Evolutionary conservation across 2,797 vertebrate genomes (phyloP).

Genomic region (Coracias cyanogaster): DNA sequence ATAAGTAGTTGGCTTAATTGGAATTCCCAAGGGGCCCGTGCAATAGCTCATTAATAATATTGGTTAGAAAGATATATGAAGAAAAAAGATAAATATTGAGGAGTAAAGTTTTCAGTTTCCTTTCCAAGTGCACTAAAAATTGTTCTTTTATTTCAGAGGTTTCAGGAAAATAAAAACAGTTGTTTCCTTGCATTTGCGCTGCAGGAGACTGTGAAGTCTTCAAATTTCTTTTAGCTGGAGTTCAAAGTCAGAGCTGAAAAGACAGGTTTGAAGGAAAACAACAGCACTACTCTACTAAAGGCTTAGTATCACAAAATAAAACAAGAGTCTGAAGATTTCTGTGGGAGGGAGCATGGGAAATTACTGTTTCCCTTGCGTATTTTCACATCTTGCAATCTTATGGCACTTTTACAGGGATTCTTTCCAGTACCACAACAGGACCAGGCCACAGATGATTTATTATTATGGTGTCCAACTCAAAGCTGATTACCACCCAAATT

Average conservation of each 20-base stretch:
- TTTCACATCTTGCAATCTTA: not conserved
- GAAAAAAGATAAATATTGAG: not conserved
- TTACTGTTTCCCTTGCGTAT: not conserved
- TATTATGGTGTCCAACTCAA: not conserved
- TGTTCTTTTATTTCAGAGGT: not conserved
- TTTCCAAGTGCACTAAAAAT: not conserved
- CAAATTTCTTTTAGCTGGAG: not conserved
- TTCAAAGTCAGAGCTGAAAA: not conserved
- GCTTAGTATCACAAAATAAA: not conserved
- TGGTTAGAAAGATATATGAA: constrained; percentile 1
- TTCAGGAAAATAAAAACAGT: not conserved
- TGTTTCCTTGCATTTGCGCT: not conserved
- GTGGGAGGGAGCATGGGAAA: not conserved
- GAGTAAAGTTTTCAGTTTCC: not conserved
- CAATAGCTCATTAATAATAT: constrained; percentile 23
- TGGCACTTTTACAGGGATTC: not conserved
- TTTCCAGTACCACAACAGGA: not conserved
- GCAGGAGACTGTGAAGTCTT: not conserved
- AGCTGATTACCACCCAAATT: not conserved
- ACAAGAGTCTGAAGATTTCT: not conserved
- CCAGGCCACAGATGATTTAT: not conserved
- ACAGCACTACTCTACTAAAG: not conserved
- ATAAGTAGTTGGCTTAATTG: constrained; percentile 18
- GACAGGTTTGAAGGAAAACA: not conserved
- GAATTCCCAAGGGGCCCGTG: not conserved